Conservation (phyloP, 2,888 invertebrate genomes). For the Dusona sp. region DNA sequence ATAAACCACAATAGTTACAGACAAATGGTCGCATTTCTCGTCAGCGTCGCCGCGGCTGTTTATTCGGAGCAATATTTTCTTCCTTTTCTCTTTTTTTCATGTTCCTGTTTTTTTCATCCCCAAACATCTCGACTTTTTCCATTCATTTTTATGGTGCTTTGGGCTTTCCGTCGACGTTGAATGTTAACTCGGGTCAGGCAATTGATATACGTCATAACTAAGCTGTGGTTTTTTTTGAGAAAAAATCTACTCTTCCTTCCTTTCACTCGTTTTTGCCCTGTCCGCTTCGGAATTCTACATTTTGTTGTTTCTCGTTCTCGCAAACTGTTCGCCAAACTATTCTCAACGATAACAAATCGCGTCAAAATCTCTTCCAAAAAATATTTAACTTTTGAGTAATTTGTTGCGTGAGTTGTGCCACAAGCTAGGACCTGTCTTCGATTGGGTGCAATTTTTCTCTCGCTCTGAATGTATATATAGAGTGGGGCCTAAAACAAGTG, state of each 20-base stretch:
- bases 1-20: constrained; percentile 71
- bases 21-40: constrained; percentile 76
- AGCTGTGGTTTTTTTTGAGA: constrained; percentile 18
- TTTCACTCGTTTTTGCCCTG: constrained; percentile 33
- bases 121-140: constrained; percentile 62
- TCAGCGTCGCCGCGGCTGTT: constrained; percentile 69
- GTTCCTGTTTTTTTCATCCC: constrained; percentile 43
- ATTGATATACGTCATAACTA: constrained; percentile 77
- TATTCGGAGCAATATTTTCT: constrained; percentile 54
- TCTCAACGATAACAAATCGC: constrained; percentile 80
- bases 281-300: constrained; percentile 5
- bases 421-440: constrained; percentile 72
- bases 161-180: constrained; percentile 19
- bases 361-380: constrained; percentile 77
- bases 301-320: constrained; percentile 62
- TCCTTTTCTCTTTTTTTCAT: constrained; percentile 42
- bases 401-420: constrained; percentile 77
- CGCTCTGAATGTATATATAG: constrained; percentile 31
- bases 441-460: constrained; percentile 64
- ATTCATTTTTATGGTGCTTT: constrained; percentile 42
- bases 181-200: constrained; percentile 73
- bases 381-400: constrained; percentile 83
- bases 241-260: not conserved
- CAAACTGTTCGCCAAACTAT: constrained; percentile 78
- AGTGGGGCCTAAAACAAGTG: too few species aligned